phyloP scores from a whole-genome alignment of 2,888 invertebrate species.

The Octodonta nipae region DNA sequence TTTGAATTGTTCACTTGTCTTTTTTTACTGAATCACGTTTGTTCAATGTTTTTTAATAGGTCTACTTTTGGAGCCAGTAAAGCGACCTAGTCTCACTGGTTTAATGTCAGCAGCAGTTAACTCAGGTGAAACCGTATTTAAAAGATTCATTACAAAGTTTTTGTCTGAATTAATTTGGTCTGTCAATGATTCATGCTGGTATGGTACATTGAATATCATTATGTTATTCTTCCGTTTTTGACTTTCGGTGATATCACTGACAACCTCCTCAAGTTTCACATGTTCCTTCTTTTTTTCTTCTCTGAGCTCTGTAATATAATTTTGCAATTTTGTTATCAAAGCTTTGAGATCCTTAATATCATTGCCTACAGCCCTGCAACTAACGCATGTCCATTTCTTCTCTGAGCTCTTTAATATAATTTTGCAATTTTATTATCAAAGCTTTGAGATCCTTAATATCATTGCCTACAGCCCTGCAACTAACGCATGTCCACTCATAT shows the following conservation, averaged over 20 bases:
- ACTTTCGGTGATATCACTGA: constrained; percentile 3
- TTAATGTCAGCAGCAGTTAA: background rate
- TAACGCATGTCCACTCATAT: constrained; percentile 6
- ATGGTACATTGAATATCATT: constrained; percentile 5
- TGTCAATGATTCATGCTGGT: constrained; percentile 2
- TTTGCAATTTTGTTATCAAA: constrained; percentile 3
- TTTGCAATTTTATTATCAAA: constrained; percentile 3
- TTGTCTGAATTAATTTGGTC: constrained; percentile 3
- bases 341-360: constrained; percentile 6
- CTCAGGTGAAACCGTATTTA: background rate
- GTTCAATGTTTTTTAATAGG: constrained; percentile 2
- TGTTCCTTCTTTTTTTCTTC: too few relatives aligned
- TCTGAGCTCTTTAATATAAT: constrained; percentile 5
- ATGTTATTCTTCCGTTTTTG: constrained; percentile 4
- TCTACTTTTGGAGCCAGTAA: background rate
- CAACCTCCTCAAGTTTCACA: constrained; percentile 3
- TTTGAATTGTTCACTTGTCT: background rate
- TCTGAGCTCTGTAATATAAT: constrained; percentile 5
- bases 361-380: constrained; percentile 4
- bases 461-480: constrained; percentile 4
- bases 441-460: constrained; percentile 6
- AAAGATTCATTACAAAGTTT: background rate
- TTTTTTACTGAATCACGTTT: background rate
- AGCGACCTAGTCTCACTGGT: background rate
- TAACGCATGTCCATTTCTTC: constrained; percentile 3